Base-by-base conservation (phyloP, 1,140 invertebrate genomes). In the Nasonia longicornis region DNA sequence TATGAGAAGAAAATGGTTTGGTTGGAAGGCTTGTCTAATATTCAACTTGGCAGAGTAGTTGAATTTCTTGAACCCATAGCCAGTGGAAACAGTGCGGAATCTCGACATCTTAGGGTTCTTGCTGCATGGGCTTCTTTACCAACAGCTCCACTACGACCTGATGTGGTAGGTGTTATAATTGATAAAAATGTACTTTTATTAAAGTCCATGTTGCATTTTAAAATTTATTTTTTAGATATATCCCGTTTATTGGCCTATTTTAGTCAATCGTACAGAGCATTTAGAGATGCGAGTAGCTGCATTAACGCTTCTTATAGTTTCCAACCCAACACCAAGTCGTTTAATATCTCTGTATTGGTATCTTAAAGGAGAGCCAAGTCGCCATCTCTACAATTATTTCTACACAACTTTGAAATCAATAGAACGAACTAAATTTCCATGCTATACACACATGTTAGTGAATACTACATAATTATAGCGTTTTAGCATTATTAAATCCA, bases 391-490 rank as follows among this genome's bases (percentile, higher is more conserved):
- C 80, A 93, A 94, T 85, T 95, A 93, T 85, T 95, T 94, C 91
- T 94, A 94, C 81, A 94, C 94, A 0, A 95, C 94, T 8, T 89
- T 95, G 26, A 94, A 94, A 75, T 95, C 93, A 69, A 89, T 95
- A 83, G 92, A 94, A 75, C 91, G 91, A 29, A 94, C 93, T 0
- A 93, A 93, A 1, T 93, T 92, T 86, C 93, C 93, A 2, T 94
- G 94, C 85, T 94, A 93, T 83, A 88, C 89, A 72, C 89, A 92
- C 78, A 87, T 94, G 93, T 93, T 90, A 91, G 91, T 88, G 14
- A 35, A 58, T 1, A 58, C 1, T 64, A 58, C 3, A 0, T 52
- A 38, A 10, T 71, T 78, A 35, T 58, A 38, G 11, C 1, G 42
- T 58, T 38, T 71, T 48, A 74, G 58, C 12, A 63, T 26, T 67